phyloP scores from a whole-genome alignment of 2,113 vertebrate species.

The Marmota flaviventris region DNA sequence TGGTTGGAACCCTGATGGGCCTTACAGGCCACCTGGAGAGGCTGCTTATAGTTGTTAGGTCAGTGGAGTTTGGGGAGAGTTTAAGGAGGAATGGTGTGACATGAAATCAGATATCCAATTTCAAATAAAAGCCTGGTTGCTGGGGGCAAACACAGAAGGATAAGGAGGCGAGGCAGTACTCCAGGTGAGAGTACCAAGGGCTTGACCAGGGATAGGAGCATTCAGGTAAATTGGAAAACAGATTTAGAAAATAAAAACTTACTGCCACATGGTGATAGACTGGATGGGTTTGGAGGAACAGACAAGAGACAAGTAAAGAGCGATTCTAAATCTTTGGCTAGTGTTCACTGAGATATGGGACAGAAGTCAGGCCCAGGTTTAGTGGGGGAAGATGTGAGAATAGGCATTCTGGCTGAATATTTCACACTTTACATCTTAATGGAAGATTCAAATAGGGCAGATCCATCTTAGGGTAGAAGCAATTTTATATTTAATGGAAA shows the following conservation, averaged over 20 bases:
- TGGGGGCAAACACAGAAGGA: background rate
- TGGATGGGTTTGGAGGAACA: background rate
- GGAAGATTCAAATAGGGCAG: background rate
- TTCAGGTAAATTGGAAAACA: conserved; percentile 19
- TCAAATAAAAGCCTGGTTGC: background rate
- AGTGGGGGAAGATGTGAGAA: background rate
- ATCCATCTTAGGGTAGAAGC: conserved; percentile 31
- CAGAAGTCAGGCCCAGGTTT: background rate
- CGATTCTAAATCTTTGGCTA: conserved; percentile 38
- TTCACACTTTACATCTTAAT: conserved; percentile 30
- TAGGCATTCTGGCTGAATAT: conserved; percentile 48
- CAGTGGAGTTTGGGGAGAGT: background rate
- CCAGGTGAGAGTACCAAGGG: background rate
- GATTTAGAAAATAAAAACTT: conserved; percentile 9
- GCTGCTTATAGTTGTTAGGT: background rate
- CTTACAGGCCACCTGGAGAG: background rate
- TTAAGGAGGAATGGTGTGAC: background rate
- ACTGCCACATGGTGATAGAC: background rate
- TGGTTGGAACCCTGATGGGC: background rate
- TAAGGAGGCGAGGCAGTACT: background rate
- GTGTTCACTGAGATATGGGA: conserved; percentile 14
- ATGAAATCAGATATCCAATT: conserved; percentile 24
- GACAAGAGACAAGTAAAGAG: background rate
- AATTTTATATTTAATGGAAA: conserved; percentile 59
- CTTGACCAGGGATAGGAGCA: background rate